Conservation (phyloP, 1,140 invertebrate genomes). For the Hormaphis cornu region DNA sequence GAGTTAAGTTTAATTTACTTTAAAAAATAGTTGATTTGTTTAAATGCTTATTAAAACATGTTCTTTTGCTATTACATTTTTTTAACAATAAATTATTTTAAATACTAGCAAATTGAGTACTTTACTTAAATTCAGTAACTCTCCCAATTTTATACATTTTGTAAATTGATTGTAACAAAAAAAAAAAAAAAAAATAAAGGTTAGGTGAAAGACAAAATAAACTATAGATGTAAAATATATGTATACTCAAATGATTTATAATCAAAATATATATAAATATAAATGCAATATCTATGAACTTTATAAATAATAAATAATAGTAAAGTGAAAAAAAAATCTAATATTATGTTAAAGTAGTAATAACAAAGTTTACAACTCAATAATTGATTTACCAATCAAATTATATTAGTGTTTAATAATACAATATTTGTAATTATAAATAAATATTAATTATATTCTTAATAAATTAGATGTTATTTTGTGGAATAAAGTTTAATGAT, state of each 20-base stretch:
- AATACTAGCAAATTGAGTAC: too few species aligned
- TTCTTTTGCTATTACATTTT: too few species aligned
- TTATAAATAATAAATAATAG: background rate
- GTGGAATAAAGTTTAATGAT: background rate
- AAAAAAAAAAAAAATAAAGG: too few species aligned
- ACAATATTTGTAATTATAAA: background rate
- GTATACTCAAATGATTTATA: background rate
- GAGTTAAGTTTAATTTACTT: too few species aligned
- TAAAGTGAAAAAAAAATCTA: background rate
- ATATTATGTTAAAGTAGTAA: background rate
- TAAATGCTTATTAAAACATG: too few species aligned
- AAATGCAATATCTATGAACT: background rate
- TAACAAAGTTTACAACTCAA: background rate
- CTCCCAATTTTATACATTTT: too few species aligned
- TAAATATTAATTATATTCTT: background rate
- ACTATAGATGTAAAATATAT: background rate
- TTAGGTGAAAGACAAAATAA: background rate
- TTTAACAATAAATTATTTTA: too few species aligned
- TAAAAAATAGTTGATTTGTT: too few species aligned
- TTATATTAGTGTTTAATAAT: conserved; percentile 1
- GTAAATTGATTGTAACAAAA: too few species aligned
- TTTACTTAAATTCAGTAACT: too few species aligned
- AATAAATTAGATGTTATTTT: conserved; percentile 1
- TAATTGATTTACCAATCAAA: conserved; percentile 13
- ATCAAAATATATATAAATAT: background rate